Evolutionary conservation across 2,888 invertebrate species (phyloP).

Genomic region (Tromatobia lineatoria): DNA sequence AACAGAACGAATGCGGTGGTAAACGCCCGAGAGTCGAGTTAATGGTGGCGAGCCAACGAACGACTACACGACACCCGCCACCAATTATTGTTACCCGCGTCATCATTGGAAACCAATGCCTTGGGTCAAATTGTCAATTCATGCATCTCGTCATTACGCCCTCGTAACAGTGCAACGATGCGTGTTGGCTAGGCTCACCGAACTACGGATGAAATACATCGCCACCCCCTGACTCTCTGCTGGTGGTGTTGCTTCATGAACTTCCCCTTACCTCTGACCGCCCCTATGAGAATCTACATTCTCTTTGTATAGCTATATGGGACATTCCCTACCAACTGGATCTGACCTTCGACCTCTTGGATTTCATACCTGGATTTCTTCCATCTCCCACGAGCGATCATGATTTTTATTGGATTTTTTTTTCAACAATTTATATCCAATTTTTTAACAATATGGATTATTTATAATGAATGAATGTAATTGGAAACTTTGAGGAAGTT

Average conservation of each 20-base stretch:
- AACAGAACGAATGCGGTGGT: conserved; percentile 51
- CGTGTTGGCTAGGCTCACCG: conserved; percentile 24
- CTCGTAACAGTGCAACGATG: conserved; percentile 68
- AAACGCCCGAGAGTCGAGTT: conserved; percentile 32
- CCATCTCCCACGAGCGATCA: too few relatives aligned
- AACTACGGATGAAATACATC: conserved; percentile 23
- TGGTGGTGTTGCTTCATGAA: conserved; percentile 1
- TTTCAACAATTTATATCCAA: too few relatives aligned
- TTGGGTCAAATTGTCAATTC: conserved; percentile 82
- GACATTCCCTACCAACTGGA: too few relatives aligned
- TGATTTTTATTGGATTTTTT: too few relatives aligned
- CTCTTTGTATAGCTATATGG: not conserved
- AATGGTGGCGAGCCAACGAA: conserved; percentile 59
- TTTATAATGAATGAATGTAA: too few relatives aligned
- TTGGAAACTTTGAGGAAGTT: too few relatives aligned
- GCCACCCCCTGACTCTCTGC: not conserved
- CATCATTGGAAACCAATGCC: conserved; percentile 76
- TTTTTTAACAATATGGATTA: too few relatives aligned
- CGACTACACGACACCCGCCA: conserved; percentile 64
- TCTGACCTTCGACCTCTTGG: too few relatives aligned
- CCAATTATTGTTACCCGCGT: conserved; percentile 74
- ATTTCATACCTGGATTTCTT: too few relatives aligned
- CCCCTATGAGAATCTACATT: conserved; percentile 12
- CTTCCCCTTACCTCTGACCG: conserved; percentile 1
- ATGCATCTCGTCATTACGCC: conserved; percentile 82